Conservation (phyloP, 2,797 vertebrate genomes). For the Muscicapa striata region DNA sequence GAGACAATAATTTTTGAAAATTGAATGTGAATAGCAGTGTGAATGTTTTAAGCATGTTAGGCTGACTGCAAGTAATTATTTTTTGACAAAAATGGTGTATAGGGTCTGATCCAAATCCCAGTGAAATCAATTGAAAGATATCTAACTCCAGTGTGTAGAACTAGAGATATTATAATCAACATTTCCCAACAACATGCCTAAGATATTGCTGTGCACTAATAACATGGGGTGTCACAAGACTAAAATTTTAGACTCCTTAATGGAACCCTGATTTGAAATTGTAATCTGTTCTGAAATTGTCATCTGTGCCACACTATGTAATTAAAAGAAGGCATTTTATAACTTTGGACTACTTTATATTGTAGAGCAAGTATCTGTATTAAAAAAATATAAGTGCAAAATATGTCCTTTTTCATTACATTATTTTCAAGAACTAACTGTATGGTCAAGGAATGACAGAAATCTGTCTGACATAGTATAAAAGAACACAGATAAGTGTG, state of each 20-base stretch:
- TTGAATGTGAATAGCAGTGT: not conserved
- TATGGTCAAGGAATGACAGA: not conserved
- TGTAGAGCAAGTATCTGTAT: not conserved
- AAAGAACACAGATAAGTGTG: not conserved
- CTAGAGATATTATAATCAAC: not conserved
- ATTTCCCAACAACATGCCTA: not conserved
- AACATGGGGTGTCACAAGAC: not conserved
- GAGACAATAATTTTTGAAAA: not conserved
- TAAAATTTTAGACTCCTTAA: not conserved
- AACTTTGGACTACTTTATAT: not conserved
- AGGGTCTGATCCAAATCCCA: not conserved
- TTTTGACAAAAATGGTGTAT: not conserved
- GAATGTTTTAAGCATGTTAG: not conserved
- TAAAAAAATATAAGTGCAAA: not conserved
- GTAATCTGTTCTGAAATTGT: not conserved
- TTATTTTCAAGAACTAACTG: not conserved
- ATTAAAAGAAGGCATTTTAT: not conserved
- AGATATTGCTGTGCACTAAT: not conserved
- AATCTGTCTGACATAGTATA: not conserved
- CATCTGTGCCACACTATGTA: not conserved
- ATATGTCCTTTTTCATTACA: not conserved
- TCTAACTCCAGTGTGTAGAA: not conserved
- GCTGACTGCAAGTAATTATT: not conserved
- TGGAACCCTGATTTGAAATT: not conserved
- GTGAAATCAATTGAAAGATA: not conserved